Conservation (phyloP, 2,113 vertebrate genomes). For the Nymphicus hollandicus region DNA sequence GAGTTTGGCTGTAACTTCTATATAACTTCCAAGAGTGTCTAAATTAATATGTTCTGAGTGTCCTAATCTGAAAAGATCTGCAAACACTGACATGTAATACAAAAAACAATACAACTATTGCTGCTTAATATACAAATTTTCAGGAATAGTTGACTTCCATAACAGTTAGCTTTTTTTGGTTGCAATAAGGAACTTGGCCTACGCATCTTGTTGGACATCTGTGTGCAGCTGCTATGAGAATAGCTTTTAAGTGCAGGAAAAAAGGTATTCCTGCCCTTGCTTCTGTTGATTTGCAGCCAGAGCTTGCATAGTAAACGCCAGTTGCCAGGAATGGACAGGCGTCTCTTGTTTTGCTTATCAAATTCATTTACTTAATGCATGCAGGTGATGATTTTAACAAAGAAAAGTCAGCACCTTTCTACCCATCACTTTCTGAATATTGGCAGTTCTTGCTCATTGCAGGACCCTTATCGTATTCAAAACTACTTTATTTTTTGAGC, state of each 20-base stretch:
- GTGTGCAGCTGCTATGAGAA: not conserved
- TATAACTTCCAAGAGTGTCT: not conserved
- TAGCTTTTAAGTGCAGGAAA: not conserved
- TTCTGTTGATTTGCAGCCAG: not conserved
- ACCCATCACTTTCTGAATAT: not conserved
- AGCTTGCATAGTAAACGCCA: not conserved
- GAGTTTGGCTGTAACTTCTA: not conserved
- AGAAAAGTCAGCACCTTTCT: not conserved
- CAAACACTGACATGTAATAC: not conserved
- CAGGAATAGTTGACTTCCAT: not conserved
- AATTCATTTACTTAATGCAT: not conserved
- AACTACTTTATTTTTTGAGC: not conserved
- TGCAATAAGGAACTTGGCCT: not conserved
- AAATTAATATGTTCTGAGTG: not conserved
- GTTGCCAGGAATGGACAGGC: not conserved
- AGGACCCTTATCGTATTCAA: not conserved
- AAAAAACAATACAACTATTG: not conserved
- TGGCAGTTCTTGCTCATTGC: not conserved
- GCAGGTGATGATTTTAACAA: not conserved
- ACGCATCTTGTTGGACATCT: not conserved
- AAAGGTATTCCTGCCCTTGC: not conserved
- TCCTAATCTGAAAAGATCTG: not conserved
- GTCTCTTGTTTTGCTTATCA: not conserved
- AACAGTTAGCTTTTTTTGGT: not conserved
- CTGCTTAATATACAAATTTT: not conserved